Conservation (phyloP, 2,113 vertebrate genomes). For the Pipra filicauda region DNA sequence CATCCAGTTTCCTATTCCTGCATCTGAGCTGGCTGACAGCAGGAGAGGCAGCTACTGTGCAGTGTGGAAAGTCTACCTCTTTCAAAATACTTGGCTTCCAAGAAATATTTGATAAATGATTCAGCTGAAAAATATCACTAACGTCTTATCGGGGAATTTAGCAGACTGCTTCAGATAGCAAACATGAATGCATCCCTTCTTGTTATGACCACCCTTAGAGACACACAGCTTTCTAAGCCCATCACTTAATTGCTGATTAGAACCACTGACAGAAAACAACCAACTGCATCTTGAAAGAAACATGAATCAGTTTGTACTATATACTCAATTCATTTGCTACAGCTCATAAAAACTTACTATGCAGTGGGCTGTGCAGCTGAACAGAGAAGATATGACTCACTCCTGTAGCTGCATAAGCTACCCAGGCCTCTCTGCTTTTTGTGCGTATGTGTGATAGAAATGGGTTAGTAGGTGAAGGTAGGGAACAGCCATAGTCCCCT, state of each 20-base stretch:
- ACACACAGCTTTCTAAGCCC: neutral
- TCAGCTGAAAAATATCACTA: neutral
- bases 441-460: neutral
- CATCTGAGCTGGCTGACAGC: neutral
- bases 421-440: neutral
- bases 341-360: neutral
- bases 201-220: neutral
- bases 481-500: neutral
- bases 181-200: neutral
- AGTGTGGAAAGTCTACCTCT: neutral
- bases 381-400: conserved; percentile 23
- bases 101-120: neutral
- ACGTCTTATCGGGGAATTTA: neutral
- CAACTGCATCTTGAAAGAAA: neutral
- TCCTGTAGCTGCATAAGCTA: neutral
- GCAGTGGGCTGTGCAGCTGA: neutral
- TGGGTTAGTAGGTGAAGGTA: neutral
- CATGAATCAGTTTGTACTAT: neutral
- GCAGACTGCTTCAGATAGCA: neutral
- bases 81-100: neutral
- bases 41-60: neutral
- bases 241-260: neutral
- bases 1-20: neutral
- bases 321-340: neutral
- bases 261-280: neutral